Base-by-base conservation (phyloP, 2,113 vertebrate species). In the Megaceryle torquata region DNA sequence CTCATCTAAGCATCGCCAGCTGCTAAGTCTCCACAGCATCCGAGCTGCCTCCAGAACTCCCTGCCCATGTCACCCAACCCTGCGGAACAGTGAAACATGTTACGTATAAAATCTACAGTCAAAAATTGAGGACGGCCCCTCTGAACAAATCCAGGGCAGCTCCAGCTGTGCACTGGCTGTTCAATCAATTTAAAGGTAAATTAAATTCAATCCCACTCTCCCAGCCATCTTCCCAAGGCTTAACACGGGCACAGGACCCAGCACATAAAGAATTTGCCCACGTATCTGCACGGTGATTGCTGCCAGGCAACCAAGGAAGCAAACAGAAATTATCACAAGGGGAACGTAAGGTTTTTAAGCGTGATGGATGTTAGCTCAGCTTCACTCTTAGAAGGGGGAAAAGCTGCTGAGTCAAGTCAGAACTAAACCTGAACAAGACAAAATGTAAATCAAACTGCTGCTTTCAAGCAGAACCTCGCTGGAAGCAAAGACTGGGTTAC, bases 281-380 rank as follows among this genome's bases (percentile, higher is more conserved):
- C 1, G 0, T 8, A 5, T 35, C 22, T 48, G 39, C n/a, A 2
- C 1, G 10, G 75, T 0, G 37, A 10, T 13, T 61, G 83, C 56
- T 61, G 78, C 69, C 86, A 74, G 87, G 91, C 56, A 75, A 82
- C 82, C 29, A 1, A 75, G 20, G 51, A 17, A 86, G 24, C 61
- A 82, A 88, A 76, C 48, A 50, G 26, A 29, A 39, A 24, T 31
- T 28, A 44, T 20, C 83, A 10, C 51, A 12, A 67, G 61, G 0
- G 19, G 20, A 48, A 29, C 15, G 3, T 7, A 9, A 74, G 79
- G 20, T 35, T 43, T 54, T 50, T 10, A 25, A 65, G 51, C 15
- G 1, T 8, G 64, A 28, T 13, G 65, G 53, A 28, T 12, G n/a
- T 2, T 13, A 50, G 56, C 89, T 41, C 8, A 43, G 86, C 75